phyloP scores from a whole-genome alignment of 2,797 vertebrate species.

The Aeoliscus strigatus region DNA sequence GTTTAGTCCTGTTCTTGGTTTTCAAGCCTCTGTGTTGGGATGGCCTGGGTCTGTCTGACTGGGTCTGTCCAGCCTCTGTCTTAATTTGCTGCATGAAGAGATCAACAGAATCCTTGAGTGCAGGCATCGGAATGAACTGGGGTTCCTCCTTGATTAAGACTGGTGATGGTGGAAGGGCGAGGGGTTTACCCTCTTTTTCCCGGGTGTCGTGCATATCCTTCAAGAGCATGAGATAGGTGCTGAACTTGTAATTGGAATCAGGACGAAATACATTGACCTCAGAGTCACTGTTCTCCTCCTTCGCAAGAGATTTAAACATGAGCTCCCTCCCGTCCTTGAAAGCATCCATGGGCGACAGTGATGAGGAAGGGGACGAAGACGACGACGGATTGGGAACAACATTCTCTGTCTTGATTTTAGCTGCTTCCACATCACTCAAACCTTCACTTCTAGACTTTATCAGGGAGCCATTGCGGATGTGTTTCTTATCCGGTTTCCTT shows the following conservation, averaged over 20 bases:
- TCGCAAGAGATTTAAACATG: constrained; percentile 79
- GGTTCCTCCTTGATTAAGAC: constrained; percentile 77
- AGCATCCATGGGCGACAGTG: constrained; percentile 65
- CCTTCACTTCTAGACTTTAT: constrained; percentile 29
- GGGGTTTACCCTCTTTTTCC: constrained; percentile 85
- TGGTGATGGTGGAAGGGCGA: constrained; percentile 70
- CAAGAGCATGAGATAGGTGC: constrained; percentile 93
- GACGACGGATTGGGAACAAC: constrained; percentile 40
- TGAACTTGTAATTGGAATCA: constrained; percentile 90
- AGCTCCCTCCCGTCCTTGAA: constrained; percentile 84
- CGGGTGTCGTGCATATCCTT: constrained; percentile 95
- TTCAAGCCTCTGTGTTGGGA: constrained; percentile 35
- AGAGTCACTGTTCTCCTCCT: constrained; percentile 72
- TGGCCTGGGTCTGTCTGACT: constrained; percentile 29
- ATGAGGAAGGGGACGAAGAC: constrained; percentile 49
- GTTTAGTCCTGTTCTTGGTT: constrained; percentile 60
- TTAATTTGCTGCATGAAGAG: constrained; percentile 30
- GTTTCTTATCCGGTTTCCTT: constrained; percentile 64
- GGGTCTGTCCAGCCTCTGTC: constrained; percentile 46
- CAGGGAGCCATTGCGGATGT: constrained; percentile 53
- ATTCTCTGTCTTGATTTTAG: constrained; percentile 64
- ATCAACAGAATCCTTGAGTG: constrained; percentile 15
- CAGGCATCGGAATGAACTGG: constrained; percentile 54
- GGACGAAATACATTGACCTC: constrained; percentile 75
- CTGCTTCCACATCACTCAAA: constrained; percentile 5